Evolutionary conservation across 2,888 invertebrate genomes (phyloP), one percentile per base, ranked within the genome.

Genomic region (Rhamnusium bicolor): DNA sequence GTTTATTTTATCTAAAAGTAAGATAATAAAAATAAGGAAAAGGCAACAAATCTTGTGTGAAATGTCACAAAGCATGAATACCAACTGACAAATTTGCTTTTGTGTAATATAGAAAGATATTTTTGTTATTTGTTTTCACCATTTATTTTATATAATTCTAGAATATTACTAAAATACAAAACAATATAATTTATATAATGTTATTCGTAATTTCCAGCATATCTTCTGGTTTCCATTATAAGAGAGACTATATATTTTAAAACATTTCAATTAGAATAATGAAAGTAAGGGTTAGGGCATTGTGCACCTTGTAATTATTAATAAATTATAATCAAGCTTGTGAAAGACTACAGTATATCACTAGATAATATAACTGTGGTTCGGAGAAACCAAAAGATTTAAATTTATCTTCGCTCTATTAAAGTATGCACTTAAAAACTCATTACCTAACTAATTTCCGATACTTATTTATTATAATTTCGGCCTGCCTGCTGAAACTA

Each of bases 301-400:
- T 10, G 46, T 21, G 53, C 32, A 66, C 21, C 18, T 29, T 16
- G 32, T 65, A n/a, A 21, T 24, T 63, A 27, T 63, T 49, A 63
- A 63, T 63, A 63, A 14, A 61, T 40, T 40, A 40, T n/a, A 40
- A 40, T 4, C n/a, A 40, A 40, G 3, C 12, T 40, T n/a, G 2
- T n/a, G 40, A n/a, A 40, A 40, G 40, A n/a, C 40, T 40, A 40
- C n/a, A 40, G 40, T 40, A 40, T 40, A 40, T 40, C 40, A 40
- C n/a, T 40, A 40, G 12, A 40, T n/a, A n/a, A 40, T 40, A n/a
- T 40, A 40, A 12, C 40, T 14, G 40, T n/a, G n/a, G 40, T 40
- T 40, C 10, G 40, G 5, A 12, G 40, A 40, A 40, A 40, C 40
- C 40, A 40, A 40, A n/a, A n/a, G n/a, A 40, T n/a, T 40, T 40